Conservation (phyloP, 2,113 vertebrate species). For the Paratilapia polleni region DNA sequence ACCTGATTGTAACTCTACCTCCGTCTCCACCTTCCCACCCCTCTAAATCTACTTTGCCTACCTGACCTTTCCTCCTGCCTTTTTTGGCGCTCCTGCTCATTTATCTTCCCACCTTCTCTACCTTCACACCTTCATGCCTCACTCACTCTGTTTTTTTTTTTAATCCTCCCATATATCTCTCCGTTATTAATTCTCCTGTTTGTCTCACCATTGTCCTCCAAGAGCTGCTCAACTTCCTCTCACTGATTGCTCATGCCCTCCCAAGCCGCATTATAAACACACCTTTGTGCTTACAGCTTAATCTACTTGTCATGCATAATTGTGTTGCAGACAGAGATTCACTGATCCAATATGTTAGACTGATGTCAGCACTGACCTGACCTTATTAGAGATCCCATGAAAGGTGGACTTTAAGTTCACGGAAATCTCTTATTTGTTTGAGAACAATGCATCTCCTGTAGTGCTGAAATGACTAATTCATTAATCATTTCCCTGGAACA, state of each 20-base stretch:
- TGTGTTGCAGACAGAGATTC: not conserved
- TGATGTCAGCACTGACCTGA: not conserved
- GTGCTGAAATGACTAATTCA: not conserved
- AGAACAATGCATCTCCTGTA: not conserved
- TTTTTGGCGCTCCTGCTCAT: slow-evolving; percentile 17
- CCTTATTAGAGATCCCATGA: not conserved
- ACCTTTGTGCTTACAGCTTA: not conserved
- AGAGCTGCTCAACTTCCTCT: not conserved
- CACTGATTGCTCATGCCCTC: not conserved
- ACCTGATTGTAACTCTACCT: slow-evolving; percentile 56
- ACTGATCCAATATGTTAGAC: not conserved
- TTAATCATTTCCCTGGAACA: not conserved
- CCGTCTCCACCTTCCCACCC: slow-evolving; percentile 12
- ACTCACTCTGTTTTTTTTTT: not conserved
- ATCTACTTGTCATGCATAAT: not conserved
- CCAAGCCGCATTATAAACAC: not conserved
- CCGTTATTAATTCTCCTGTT: slow-evolving; percentile 16
- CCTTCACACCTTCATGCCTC: not conserved
- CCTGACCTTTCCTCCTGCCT: slow-evolving; percentile 25
- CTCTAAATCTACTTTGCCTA: slow-evolving; percentile 51
- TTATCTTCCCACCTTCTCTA: slow-evolving; percentile 24
- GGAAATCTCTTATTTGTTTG: not conserved
- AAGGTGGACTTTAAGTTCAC: not conserved
- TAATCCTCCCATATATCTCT: slow-evolving; percentile 30
- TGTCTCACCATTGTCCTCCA: not conserved